Evolutionary conservation across 2,888 invertebrate species (phyloP).

Genomic region (Busseola fusca): DNA sequence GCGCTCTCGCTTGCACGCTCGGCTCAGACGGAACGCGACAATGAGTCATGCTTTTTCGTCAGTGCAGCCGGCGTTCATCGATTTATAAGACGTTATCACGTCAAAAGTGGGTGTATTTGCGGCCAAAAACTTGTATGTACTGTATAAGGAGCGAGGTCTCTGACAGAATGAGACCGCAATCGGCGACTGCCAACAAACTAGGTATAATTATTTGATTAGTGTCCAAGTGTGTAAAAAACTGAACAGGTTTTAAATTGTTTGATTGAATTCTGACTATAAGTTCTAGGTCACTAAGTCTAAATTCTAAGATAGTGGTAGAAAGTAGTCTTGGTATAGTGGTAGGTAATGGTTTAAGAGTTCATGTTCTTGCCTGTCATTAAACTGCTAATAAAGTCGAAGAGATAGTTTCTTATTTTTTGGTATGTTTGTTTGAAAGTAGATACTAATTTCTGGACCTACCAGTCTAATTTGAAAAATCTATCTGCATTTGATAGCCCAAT

Average conservation of each 20-base stretch:
- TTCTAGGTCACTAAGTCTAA: constrained; percentile 15
- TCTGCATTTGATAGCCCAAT: too few relatives aligned
- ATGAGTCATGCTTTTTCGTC: too few relatives aligned
- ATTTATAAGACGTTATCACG: too few relatives aligned
- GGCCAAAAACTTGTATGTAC: constrained; percentile 14
- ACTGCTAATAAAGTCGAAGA: not conserved
- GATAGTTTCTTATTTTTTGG: not conserved
- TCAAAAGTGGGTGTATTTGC: not conserved
- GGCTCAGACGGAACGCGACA: too few relatives aligned
- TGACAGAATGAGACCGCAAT: constrained; percentile 23
- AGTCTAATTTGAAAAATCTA: too few relatives aligned
- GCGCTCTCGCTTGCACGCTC: too few relatives aligned
- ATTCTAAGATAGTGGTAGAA: not conserved
- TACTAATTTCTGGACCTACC: not conserved
- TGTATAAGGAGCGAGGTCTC: constrained; percentile 31
- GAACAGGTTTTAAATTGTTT: not conserved
- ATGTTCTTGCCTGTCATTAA: not conserved
- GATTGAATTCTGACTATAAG: constrained; percentile 3
- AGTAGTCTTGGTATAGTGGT: not conserved
- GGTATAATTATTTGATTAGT: constrained; percentile 13
- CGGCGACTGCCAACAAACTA: not conserved
- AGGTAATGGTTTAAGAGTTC: not conserved
- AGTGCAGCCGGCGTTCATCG: too few relatives aligned
- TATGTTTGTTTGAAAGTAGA: not conserved
- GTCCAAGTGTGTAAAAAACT: constrained; percentile 1